A percentile compares a stretch with the other conserved stretches of the same genome.
phyloP scores from a whole-genome alignment of 2,888 invertebrate species.

The Hyposoter dolosus region DNA sequence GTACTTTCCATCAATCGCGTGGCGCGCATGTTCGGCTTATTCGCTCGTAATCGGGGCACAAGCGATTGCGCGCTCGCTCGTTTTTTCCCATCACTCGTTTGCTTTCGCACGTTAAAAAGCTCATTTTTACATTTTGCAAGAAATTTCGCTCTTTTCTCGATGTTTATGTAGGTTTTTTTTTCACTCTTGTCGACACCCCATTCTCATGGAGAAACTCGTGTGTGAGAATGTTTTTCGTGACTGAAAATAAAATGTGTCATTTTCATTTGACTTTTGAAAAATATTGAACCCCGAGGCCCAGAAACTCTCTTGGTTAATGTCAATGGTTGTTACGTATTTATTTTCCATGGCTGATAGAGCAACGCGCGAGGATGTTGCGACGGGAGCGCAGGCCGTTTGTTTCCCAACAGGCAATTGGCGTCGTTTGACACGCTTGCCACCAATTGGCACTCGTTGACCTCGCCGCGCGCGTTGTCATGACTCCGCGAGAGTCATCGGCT shows the following conservation, averaged over 20 bases:
- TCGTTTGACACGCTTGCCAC: conserved; percentile 83
- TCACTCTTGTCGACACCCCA: background rate
- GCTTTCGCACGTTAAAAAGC: background rate
- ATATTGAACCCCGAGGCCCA: conserved; percentile 23
- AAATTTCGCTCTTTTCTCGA: too few relatives aligned
- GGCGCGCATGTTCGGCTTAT: background rate
- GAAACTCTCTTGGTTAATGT: background rate
- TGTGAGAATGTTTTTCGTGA: background rate
- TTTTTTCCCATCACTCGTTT: too few relatives aligned
- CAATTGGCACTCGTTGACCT: conserved; percentile 84
- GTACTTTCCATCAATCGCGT: background rate
- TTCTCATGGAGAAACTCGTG: background rate
- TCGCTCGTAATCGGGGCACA: background rate
- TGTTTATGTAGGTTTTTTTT: too few relatives aligned
- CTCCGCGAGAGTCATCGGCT: conserved; percentile 83
- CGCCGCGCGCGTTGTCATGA: conserved; percentile 83
- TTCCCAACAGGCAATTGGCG: conserved; percentile 83
- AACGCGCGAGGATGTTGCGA: conserved; percentile 24
- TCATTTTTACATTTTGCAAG: background rate
- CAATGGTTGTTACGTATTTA: background rate
- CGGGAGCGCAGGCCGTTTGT: conserved; percentile 77
- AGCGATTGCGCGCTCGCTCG: background rate
- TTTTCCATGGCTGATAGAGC: background rate
- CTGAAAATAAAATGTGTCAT: conserved; percentile 1
- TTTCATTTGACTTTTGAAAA: conserved; percentile 27